Evolutionary conservation across 2,888 invertebrate genomes (phyloP), one percentile per base, ranked within the genome.

Genomic region (Caradrina kadenii): DNA sequence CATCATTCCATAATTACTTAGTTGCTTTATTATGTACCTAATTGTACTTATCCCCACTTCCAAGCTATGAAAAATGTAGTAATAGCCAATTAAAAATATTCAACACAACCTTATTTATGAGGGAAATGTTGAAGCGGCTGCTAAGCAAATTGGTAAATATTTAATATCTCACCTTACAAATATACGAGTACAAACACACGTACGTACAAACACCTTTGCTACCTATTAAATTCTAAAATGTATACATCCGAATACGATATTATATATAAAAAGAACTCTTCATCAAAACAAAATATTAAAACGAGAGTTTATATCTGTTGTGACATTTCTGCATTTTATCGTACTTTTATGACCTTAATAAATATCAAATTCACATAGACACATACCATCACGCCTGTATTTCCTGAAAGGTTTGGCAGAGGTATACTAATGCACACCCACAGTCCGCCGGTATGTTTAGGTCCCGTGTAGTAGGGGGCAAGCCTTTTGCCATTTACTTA

Each of bases 331-430:
- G 17, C 45, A 5, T 45, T 45, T 45, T 60, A 31, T 49, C 26
- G 22, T 49, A 70, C 31, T 22, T 52, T 63, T 73, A 73, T 39
- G 19, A 11, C 39, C 26, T 8, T 48, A 35, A 62, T 42, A 62
- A 62, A 19, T 35, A 22, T 35, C n/a, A 42, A 73, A 48, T 50
- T n/a, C n/a, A n/a, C n/a, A n/a, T n/a, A n/a, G n/a, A n/a, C n/a
- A n/a, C n/a, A n/a, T n/a, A n/a, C n/a, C n/a, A n/a, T n/a, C n/a
- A n/a, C n/a, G n/a, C n/a, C n/a, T n/a, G n/a, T n/a, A n/a, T n/a
- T n/a, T n/a, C n/a, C n/a, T n/a, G n/a, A n/a, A n/a, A n/a, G n/a
- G n/a, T n/a, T n/a, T n/a, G n/a, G n/a, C n/a, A n/a, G n/a, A n/a
- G n/a, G n/a, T n/a, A n/a, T n/a, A n/a, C n/a, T n/a, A n/a, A n/a